These are phyloP conservation scores for Dicyrtomina minuta DNA, from an alignment of 2,888 invertebrate species.

Conservation along the genomic window DNA sequence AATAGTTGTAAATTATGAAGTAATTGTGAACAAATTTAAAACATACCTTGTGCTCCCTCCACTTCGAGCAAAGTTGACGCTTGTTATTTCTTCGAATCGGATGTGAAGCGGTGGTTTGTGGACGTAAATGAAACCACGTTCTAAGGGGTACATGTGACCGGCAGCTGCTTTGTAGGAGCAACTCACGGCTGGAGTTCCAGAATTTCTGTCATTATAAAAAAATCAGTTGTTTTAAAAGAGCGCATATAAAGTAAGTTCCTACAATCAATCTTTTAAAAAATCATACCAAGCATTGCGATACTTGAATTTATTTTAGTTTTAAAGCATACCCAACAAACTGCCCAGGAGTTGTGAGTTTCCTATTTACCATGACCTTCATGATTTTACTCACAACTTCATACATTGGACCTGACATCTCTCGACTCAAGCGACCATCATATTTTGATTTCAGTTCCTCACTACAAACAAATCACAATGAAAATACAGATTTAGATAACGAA, in stretches of 20 bases:
- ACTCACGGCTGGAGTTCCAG: slow-evolving; percentile 83
- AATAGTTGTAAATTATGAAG: slow-evolving; percentile 8
- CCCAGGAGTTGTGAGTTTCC: slow-evolving; percentile 93
- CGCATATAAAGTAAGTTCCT: background rate
- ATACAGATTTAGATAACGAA: slow-evolving; percentile 20
- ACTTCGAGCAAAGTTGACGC: slow-evolving; percentile 92
- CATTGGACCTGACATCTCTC: slow-evolving; percentile 87
- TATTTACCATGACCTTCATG: slow-evolving; percentile 92
- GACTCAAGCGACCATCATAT: slow-evolving; percentile 87
- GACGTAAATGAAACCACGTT: slow-evolving; percentile 96
- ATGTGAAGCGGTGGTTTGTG: slow-evolving; percentile 98
- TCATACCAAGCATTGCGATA: background rate
- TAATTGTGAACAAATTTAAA: background rate
- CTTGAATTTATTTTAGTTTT: slow-evolving; percentile 7
- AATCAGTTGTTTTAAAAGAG: too few relatives aligned
- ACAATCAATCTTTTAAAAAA: background rate
- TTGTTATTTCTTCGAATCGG: slow-evolving; percentile 91
- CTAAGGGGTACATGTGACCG: slow-evolving; percentile 94
- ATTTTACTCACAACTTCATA: slow-evolving; percentile 94
- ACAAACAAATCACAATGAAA: slow-evolving; percentile 60
- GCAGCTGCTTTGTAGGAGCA: slow-evolving; percentile 98
- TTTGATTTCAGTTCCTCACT: slow-evolving; percentile 89
- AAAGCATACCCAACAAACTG: slow-evolving; percentile 78
- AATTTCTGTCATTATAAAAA: slow-evolving; percentile 61
- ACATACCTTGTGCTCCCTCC: slow-evolving; percentile 74